Evolutionary conservation across 2,797 vertebrate species (phyloP).

Genomic region (Argya squamiceps): DNA sequence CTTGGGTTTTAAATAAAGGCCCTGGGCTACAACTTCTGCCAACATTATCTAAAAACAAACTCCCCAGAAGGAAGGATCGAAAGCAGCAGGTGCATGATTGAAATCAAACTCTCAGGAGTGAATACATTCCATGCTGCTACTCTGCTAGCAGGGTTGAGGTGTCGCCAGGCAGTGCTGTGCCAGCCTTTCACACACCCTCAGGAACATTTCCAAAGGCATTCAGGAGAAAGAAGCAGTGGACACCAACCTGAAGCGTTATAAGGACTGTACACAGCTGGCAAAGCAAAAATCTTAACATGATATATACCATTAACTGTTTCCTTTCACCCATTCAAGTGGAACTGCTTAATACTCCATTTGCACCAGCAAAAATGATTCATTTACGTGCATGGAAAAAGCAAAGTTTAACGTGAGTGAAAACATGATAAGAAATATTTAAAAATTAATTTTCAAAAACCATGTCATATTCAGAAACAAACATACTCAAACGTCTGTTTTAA

Average conservation of each 20-base stretch:
- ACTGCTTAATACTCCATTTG: not conserved
- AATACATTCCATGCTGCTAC: not conserved
- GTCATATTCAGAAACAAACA: not conserved
- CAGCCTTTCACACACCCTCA: not conserved
- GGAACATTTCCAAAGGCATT: not conserved
- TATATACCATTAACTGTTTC: not conserved
- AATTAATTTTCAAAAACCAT: not conserved
- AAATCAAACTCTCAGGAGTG: constrained; percentile 47
- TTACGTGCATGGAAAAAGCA: not conserved
- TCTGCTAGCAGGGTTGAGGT: not conserved
- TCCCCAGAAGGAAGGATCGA: constrained; percentile 62
- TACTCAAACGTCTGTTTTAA: not conserved
- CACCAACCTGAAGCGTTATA: not conserved
- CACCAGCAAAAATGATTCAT: not conserved
- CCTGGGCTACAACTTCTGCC: constrained; percentile 53
- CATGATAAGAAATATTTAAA: not conserved
- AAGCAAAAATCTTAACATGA: not conserved
- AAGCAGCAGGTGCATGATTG: constrained; percentile 78
- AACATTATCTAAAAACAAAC: constrained; percentile 57
- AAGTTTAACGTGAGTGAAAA: not conserved
- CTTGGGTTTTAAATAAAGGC: constrained; percentile 18
- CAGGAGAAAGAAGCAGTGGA: not conserved
- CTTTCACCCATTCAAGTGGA: not conserved
- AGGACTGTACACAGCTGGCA: not conserved
- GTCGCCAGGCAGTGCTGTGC: not conserved